Conservation (phyloP, 2,888 invertebrate species). For the Aleiodes leptofemur region DNA sequence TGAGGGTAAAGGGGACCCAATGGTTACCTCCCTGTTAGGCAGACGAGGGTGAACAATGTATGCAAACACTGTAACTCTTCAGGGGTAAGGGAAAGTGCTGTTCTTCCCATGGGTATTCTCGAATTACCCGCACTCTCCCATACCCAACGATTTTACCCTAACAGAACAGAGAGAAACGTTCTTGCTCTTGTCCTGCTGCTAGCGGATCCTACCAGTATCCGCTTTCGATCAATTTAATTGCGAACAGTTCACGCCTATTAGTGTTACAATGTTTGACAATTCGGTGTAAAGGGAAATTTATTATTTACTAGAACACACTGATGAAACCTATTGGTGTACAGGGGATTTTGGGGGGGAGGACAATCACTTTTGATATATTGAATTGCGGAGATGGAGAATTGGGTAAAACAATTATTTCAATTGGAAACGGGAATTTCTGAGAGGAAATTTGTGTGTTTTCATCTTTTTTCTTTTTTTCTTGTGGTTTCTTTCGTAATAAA, state of each 20-base stretch:
- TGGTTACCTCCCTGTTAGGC: constrained; percentile 66
- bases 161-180: constrained; percentile 30
- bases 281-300: constrained; percentile 3
- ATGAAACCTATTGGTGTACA: too few relatives aligned
- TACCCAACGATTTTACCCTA: constrained; percentile 51
- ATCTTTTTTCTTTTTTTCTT: too few relatives aligned
- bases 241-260: constrained; percentile 27
- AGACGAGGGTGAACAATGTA: constrained; percentile 68
- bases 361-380: too few relatives aligned
- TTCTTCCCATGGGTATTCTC: constrained; percentile 65
- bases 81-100: not conserved
- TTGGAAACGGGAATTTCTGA: too few relatives aligned
- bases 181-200: constrained; percentile 33
- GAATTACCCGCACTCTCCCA: constrained; percentile 64
- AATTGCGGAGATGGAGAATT: too few relatives aligned
- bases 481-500: too few relatives aligned
- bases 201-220: constrained; percentile 12
- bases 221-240: constrained; percentile 43
- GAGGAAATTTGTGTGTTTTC: too few relatives aligned
- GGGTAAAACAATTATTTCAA: too few relatives aligned
- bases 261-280: constrained; percentile 25
- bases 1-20: constrained; percentile 50
- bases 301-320: constrained; percentile 1
- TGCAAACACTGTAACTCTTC: constrained; percentile 68
- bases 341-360: too few relatives aligned